Evolutionary conservation across 2,888 invertebrate species (phyloP).

Genomic region (Harmothoe impar): DNA sequence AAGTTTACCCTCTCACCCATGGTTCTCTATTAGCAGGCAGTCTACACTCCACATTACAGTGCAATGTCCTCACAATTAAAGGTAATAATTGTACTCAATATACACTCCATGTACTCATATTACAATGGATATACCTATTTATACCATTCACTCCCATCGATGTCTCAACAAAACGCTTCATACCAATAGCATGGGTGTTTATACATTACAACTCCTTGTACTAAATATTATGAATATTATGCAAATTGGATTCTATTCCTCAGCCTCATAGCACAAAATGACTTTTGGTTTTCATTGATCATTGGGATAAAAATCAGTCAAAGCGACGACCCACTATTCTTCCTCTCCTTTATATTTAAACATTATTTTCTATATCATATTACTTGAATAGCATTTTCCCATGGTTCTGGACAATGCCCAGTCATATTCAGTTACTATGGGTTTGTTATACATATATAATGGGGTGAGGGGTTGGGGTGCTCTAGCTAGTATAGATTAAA

Average conservation of each 20-base stretch:
- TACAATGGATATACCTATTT: background rate
- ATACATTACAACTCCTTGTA: background rate
- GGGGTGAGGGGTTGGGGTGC: too few species aligned
- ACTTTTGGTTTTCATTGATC: constrained; percentile 56
- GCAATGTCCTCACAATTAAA: background rate
- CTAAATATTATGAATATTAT: constrained; percentile 25
- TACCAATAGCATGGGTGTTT: constrained; percentile 47
- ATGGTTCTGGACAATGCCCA: too few species aligned
- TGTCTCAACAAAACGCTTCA: constrained; percentile 16
- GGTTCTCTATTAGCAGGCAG: constrained; percentile 15
- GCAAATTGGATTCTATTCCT: constrained; percentile 41
- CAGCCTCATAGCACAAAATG: constrained; percentile 47
- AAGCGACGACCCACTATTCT: constrained; percentile 22
- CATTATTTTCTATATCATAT: too few species aligned
- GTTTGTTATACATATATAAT: too few species aligned
- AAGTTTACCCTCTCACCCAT: constrained; percentile 49
- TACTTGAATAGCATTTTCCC: too few species aligned
- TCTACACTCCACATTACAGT: constrained; percentile 2
- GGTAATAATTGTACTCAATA: background rate
- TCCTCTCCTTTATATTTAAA: background rate
- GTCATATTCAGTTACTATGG: too few species aligned
- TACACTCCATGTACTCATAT: constrained; percentile 22
- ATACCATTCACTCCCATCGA: background rate
- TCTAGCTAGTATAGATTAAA: too few species aligned
- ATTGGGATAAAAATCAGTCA: constrained; percentile 51